Evolutionary conservation across 2,888 invertebrate genomes (phyloP), one percentile per base, ranked within the genome.

Genomic region (Biston stratarius): DNA sequence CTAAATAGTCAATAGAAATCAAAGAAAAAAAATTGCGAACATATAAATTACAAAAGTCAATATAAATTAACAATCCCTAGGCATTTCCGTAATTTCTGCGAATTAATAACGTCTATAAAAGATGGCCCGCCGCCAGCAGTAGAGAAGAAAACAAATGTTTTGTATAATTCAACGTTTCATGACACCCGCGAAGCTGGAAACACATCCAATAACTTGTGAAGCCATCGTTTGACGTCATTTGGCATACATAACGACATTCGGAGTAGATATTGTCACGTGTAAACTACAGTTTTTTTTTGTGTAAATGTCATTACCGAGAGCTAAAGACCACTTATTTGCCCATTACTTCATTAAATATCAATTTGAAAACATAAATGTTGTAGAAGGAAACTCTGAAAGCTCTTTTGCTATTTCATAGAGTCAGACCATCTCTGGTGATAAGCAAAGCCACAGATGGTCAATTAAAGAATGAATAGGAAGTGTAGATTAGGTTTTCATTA

Each of bases 211-310:
- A 63, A 68, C 53, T 68, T 48, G 58, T 58, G 33, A 57, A 9
- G 24, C 53, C 58, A 10, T 49, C 52, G 48, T 24, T 64, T 68
- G 68, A 64, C 68, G 68, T 68, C 68, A 68, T 61, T 68, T 64
- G 64, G 64, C 68, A 64, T 61, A 68, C 63, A 57, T 64, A 34
- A 56, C 48, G 59, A 57, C 49, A 36, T 67, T 56, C 48, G 14
- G 51, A 58, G 58, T 63, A 24, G 44, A 62, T 60, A 56, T 34
- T 63, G 64, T 68, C 68, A 52, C 60, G 49, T 56, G 51, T 24
- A 63, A 60, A 63, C 45, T 44, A 63, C 33, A 45, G 49, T 52
- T 60, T 57, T 57, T 64, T 57, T n/a, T n/a, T n/a, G 24, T 61
- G 61, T 64, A 58, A 64, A 58, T 53, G 53, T 58, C 44, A 58